Base-by-base conservation (phyloP, 1,140 invertebrate species). In the Vanessa tameamea region DNA sequence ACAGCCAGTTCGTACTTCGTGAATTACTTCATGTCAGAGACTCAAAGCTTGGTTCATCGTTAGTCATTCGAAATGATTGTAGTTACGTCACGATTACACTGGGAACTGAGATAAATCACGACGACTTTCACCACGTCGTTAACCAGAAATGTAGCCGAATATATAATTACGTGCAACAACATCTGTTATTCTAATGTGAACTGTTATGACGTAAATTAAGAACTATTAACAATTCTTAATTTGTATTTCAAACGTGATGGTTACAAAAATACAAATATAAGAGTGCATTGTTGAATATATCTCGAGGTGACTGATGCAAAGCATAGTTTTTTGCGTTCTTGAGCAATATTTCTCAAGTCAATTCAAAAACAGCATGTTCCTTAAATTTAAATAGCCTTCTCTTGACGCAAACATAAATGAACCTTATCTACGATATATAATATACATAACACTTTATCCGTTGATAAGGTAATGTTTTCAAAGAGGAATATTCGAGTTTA, bases 71-170 rank as follows among this genome's bases (percentile, higher is more conserved):
- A 69, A 73, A 72, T 72, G 72, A 75, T 69, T 64, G 61, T 47
- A 75, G 66, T 80, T 80, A 76, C 78, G 65, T 80, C 67, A 80
- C 59, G 48, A 78, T 76, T 73, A 64, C 47, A 78, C 64, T 71
- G 73, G 72, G 72, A 77, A 77, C 64, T 69, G 26, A 78, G 73
- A 80, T 75, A 77, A 72, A 77, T 80, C 71, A 77, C 69, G 57
- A 48, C 64, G 66, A 75, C 78, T 80, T 80, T 80, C 78, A 75
- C 78, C 76, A 72, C 64, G 68, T 80, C 73, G 73, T 80, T 77
- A 75, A 78, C 69, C 59, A 72, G 64, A 64, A 68, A 74, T 63
- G 64, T 75, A 61, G 69, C 65, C 66, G 69, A 74, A 74, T 78
- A 69, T 73, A 68, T 72, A 51, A 76, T 77, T 77, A 77, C 53